These are phyloP conservation scores for Tetheella fluctuosa DNA, from an alignment of 2,888 invertebrate genomes.

Conservation along the genomic window DNA sequence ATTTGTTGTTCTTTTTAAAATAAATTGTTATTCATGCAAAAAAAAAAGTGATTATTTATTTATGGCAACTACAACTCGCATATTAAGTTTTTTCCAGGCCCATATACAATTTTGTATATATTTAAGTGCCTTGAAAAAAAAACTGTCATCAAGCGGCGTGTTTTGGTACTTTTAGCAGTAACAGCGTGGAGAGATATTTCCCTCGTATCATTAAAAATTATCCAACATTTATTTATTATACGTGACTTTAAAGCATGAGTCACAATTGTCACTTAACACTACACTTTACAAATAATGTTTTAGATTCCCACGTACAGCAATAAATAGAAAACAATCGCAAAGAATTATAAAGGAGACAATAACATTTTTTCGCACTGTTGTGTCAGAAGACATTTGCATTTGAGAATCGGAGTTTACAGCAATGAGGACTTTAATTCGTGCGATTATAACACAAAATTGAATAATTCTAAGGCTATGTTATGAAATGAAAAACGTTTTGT, in stretches of 20 bases:
- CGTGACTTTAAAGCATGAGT: background rate
- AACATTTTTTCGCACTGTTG: background rate
- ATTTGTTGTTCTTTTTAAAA: no score
- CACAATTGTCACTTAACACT: background rate
- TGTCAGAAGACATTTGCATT: constrained; percentile 5
- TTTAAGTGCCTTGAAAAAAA: no score
- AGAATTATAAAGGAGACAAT: background rate
- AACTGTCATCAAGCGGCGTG: no score
- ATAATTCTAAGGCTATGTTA: background rate
- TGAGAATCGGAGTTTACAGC: background rate
- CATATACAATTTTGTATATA: no score
- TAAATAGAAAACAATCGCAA: constrained; percentile 1
- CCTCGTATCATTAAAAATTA: no score
- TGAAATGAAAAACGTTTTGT: background rate
- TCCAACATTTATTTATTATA: background rate
- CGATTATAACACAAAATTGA: background rate
- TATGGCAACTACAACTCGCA: no score
- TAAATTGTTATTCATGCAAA: no score
- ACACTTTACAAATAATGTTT: background rate
- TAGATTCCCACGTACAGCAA: constrained; percentile 1
- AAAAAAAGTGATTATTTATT: no score
- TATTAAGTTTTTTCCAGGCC: no score
- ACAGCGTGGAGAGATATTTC: no score
- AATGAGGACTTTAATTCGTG: background rate
- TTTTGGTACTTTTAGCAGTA: no score